Evolutionary conservation across 2,888 invertebrate genomes (phyloP), one percentile per base, ranked within the genome.

Genomic region (Pachymerium ferrugineum): DNA sequence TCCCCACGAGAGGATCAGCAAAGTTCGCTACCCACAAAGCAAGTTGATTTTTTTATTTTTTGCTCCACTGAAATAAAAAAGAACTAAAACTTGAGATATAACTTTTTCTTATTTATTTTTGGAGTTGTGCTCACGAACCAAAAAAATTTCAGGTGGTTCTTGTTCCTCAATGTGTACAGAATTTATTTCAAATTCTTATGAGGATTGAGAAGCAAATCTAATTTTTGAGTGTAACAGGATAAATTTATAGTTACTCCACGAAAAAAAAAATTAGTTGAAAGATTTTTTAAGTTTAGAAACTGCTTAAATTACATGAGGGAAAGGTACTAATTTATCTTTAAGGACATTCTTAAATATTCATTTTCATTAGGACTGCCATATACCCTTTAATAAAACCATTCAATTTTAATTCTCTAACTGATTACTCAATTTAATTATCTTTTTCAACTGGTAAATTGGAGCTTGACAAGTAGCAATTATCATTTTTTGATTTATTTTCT

Each of bases 81-180:
- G 14, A 38, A 54, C 22, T 25, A 22, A 25, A 47, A 54, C 22
- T 25, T 54, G 54, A 22, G 12, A 22, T 22, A 4, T 12, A 54
- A 54, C 54, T 54, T 54, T 54, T 54, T 54, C 54, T 54, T 54
- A 54, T 54, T 54, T 54, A 54, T 54, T 54, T 54, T 54, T 19
- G 25, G 10, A 25, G 25, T 54, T 54, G 22, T 54, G 25, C 22
- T 22, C 28, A 25, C 54, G 42, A 47, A 54, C 8, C 1, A 25
- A 54, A 54, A 54, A 54, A 22, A 1, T 22, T 25, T 12, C 28
- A 22, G 25, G 54, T 54, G 19, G 19, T 54, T n/a, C n/a, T n/a
- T n/a, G n/a, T n/a, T 22, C 14, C 25, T 25, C 28, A 8, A 25
- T 54, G 8, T 22, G 25, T 25, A 25, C 22, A 19, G 10, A 25